Percentiles rank a stretch among this genome's conserved stretches.
Conservation (phyloP, 2,888 invertebrate genomes). For the Teleiodes luculella region DNA sequence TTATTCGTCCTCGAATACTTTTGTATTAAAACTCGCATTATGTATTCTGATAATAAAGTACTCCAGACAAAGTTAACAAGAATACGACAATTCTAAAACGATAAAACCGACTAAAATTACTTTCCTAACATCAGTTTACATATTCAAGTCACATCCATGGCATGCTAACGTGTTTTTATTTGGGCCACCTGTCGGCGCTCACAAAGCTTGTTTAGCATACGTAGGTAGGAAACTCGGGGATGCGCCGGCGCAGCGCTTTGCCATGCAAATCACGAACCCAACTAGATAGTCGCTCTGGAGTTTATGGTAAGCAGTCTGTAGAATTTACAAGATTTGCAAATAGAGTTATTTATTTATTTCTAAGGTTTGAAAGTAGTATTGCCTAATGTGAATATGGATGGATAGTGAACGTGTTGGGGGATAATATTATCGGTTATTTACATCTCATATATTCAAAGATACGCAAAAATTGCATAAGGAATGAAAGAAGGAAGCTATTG, state of each 20-base stretch:
- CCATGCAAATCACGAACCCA: constrained; percentile 25
- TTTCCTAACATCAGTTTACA: constrained; percentile 9
- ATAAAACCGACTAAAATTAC: not conserved
- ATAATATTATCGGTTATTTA: not conserved
- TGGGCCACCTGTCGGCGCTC: constrained; percentile 30
- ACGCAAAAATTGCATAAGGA: not conserved
- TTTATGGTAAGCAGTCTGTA: constrained; percentile 1
- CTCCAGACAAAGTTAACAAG: not conserved
- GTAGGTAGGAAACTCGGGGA: constrained; percentile 14
- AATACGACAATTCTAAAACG: not conserved
- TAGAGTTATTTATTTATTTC: constrained; percentile 1
- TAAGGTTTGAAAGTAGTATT: not conserved
- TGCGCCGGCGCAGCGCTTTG: constrained; percentile 19
- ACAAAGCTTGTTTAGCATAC: constrained; percentile 32
- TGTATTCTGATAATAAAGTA: not conserved
- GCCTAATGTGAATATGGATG: not conserved
- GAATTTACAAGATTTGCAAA: constrained; percentile 6
- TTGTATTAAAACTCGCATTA: not conserved
- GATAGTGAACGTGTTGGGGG: not conserved
- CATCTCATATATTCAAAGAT: no score
- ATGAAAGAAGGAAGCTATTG: no score
- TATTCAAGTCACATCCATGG: constrained; percentile 25
- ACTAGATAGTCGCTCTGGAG: not conserved
- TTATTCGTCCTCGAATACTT: no score
- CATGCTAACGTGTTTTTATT: constrained; percentile 4